These are phyloP conservation scores for Gobionotothen gibberifrons DNA, from an alignment of 2,797 vertebrate genomes.

Conservation along the genomic window DNA sequence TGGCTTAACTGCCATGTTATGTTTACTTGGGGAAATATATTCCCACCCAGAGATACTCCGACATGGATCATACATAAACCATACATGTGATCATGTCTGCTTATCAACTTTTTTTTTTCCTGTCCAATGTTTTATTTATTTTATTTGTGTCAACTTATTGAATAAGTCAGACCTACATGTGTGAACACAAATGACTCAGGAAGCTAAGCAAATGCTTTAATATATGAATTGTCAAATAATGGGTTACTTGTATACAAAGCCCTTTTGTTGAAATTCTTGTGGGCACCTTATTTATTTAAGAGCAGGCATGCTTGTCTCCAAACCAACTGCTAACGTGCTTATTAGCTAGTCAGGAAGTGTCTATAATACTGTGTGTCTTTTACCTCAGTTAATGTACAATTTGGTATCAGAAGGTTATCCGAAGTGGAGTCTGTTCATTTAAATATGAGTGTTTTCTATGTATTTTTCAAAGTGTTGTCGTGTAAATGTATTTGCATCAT, in stretches of 20 bases:
- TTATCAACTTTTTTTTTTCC: constrained; percentile 9
- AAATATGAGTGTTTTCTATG: constrained; percentile 53
- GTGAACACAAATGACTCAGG: constrained; percentile 73
- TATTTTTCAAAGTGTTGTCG: constrained; percentile 56
- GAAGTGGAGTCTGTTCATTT: constrained; percentile 32
- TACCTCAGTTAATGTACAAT: constrained; percentile 56
- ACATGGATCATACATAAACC: constrained; percentile 8
- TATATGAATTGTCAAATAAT: constrained; percentile 55
- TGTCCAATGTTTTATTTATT: constrained; percentile 53
- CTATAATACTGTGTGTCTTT: constrained; percentile 52
- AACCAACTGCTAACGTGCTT: constrained; percentile 32
- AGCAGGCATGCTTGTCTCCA: constrained; percentile 22
- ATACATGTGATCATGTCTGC: constrained; percentile 15
- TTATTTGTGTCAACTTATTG: constrained; percentile 49
- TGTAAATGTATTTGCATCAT: constrained; percentile 35
- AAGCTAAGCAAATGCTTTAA: constrained; percentile 67
- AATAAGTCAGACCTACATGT: constrained; percentile 67
- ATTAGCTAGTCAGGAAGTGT: constrained; percentile 36
- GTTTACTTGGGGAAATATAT: constrained; percentile 49
- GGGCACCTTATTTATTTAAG: constrained; percentile 63
- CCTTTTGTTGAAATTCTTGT: constrained; percentile 34
- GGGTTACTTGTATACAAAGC: constrained; percentile 40
- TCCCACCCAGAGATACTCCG: background rate
- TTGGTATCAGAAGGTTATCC: constrained; percentile 30
- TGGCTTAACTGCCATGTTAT: constrained; percentile 30